These are phyloP conservation scores for Antheraea pernyi DNA, from an alignment of 1,140 invertebrate species.

Conservation along the genomic window DNA sequence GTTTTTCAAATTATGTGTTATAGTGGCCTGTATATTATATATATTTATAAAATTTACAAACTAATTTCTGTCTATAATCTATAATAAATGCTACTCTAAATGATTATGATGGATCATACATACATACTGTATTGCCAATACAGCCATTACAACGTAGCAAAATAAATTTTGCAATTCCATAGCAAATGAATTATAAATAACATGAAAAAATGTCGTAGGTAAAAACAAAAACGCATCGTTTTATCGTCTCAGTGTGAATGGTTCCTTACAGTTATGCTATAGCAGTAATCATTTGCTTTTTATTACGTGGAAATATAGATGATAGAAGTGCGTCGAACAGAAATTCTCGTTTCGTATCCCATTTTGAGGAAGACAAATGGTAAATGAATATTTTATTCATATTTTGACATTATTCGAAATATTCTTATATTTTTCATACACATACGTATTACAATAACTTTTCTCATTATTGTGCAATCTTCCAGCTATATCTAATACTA, in stretches of 20 bases:
- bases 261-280: slow-evolving; percentile 30
- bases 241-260: slow-evolving; percentile 12
- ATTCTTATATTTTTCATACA: slow-evolving; percentile 8
- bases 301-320: slow-evolving; percentile 43
- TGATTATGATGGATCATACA: no score
- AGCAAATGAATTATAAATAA: neutral
- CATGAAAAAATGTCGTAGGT: neutral
- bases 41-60: no score
- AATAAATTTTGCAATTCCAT: no score
- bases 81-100: no score
- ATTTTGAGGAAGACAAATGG: slow-evolving; percentile 30
- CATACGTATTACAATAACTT: neutral
- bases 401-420: slow-evolving; percentile 9
- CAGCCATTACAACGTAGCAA: no score
- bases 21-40: no score
- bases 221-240: slow-evolving; percentile 1
- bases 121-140: no score
- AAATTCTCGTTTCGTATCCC: slow-evolving; percentile 23
- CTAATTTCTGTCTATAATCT: no score
- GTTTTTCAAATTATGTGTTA: no score
- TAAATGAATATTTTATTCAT: slow-evolving; percentile 26
- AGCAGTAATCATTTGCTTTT: slow-evolving; percentile 49
- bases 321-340: slow-evolving; percentile 27
- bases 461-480: neutral
- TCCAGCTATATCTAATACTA: no score